These are phyloP conservation scores for Chaetorhynchus papuensis DNA, from an alignment of 2,113 vertebrate genomes.

Conservation along the genomic window DNA sequence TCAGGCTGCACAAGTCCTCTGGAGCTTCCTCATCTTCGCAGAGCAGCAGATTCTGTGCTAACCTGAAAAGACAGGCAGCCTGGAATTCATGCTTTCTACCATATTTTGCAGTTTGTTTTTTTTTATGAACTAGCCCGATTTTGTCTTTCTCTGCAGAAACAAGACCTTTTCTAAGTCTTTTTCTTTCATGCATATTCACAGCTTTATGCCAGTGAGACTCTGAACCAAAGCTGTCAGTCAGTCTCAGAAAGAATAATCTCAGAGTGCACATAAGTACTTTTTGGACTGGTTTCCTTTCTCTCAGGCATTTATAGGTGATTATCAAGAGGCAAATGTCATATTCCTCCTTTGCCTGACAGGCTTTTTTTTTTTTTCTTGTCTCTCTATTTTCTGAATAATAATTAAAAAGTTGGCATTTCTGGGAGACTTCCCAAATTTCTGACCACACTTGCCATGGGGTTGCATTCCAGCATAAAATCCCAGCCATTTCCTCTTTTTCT, in stretches of 20 bases:
- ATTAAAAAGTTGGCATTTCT: background rate
- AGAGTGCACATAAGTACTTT: background rate
- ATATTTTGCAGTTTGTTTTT: background rate
- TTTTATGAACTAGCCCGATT: background rate
- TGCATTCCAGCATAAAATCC: background rate
- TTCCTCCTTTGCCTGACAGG: background rate
- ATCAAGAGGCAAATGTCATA: constrained; percentile 24
- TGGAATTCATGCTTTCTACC: background rate
- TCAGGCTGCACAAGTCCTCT: background rate
- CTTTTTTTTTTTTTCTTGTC: background rate
- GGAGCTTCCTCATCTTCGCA: background rate
- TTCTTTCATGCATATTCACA: background rate
- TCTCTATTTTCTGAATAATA: background rate
- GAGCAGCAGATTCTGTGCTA: background rate
- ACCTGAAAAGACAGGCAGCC: background rate
- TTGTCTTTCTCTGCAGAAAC: background rate
- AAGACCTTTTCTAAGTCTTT: background rate
- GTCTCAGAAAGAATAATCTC: background rate
- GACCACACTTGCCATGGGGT: background rate
- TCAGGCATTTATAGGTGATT: constrained; percentile 26
- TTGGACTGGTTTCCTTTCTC: background rate
- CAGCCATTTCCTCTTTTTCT: background rate
- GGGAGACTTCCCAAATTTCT: background rate
- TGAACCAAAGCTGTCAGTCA: background rate
- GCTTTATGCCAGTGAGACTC: background rate